phyloP scores from a whole-genome alignment of 2,797 vertebrate genomes.

The Rhinatrema bivittatum region DNA sequence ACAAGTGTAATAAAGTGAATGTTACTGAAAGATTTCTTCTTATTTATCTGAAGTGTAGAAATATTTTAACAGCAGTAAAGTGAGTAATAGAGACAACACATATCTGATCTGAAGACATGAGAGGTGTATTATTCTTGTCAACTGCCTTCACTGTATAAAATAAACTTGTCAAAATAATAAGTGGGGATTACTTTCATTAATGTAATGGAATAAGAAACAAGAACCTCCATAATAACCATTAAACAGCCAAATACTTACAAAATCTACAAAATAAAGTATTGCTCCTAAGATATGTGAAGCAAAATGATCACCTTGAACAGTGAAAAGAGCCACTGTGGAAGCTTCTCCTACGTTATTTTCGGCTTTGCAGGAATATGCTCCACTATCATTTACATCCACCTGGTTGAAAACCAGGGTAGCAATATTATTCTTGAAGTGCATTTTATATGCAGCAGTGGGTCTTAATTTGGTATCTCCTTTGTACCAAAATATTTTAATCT shows the following conservation, averaged over 20 bases:
- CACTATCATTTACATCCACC: constrained; percentile 71
- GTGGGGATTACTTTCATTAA: no score
- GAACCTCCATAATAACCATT: background rate
- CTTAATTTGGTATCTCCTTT: constrained; percentile 83
- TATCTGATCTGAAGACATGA: background rate
- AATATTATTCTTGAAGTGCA: constrained; percentile 75
- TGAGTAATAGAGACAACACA: background rate
- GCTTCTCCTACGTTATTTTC: constrained; percentile 80
- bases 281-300: background rate
- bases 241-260: background rate
- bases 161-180: no score
- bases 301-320: constrained; percentile 73
- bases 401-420: constrained; percentile 72
- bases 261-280: no score
- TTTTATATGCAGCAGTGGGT: constrained; percentile 69
- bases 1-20: constrained; percentile 19
- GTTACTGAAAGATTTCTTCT: constrained; percentile 10
- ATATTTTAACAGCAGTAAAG: constrained; percentile 3
- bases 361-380: constrained; percentile 84
- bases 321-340: constrained; percentile 73
- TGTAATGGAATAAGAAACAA: background rate
- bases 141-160: no score
- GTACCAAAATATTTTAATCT: constrained; percentile 92
- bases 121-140: no score
- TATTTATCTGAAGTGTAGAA: constrained; percentile 1